Evolutionary conservation across 2,797 vertebrate genomes (phyloP), one percentile per base, ranked within the genome.

Genomic region (Glossophaga mutica): DNA sequence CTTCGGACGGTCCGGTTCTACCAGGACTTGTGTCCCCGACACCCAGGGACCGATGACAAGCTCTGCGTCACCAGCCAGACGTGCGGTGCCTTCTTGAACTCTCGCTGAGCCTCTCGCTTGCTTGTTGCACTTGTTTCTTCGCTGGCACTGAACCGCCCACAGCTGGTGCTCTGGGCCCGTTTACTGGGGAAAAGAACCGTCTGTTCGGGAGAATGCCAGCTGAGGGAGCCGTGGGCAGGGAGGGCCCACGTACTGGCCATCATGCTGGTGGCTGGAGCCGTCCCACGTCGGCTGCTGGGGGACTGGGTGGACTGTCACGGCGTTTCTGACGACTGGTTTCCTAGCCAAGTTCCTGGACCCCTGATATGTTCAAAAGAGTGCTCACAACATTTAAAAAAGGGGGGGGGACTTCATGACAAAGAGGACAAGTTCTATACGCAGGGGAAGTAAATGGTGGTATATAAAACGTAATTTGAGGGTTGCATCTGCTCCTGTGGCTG

Each of bases 191-290:
- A 84, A 52, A 79, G 57, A 77, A 89, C 2, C 26, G 12, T 39
- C 22, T 1, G 0, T 3, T 37, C 3, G 2, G 6, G 22, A 57
- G 87, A 84, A 79, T 0, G 0, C 18, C 4, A 10, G 1, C 8
- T 16, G 12, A 62, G 77, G 14, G 39, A 22, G 9, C 16, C 8
- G 1, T 6, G 16, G 55, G 24, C 7, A 39, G 50, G 34, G 42
- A 39, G 18, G 85, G 55, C 0, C 0, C 3, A 0, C 7, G 1
- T 16, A 48, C 22, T 34, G 24, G 48, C 16, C 6, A 18, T 39
- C 4, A 6, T 0, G 1, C 11, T 7, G 9, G 44, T 3, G 11
- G 0, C 24, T 7, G 14, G 12, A 85, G 19, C 67, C 9, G 32
- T 19, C 7, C 57, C 2, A 0, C 6, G 18, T 52, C 81, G 39